phyloP scores from a whole-genome alignment of 2,113 vertebrate genomes.

The Tetrax tetrax region DNA sequence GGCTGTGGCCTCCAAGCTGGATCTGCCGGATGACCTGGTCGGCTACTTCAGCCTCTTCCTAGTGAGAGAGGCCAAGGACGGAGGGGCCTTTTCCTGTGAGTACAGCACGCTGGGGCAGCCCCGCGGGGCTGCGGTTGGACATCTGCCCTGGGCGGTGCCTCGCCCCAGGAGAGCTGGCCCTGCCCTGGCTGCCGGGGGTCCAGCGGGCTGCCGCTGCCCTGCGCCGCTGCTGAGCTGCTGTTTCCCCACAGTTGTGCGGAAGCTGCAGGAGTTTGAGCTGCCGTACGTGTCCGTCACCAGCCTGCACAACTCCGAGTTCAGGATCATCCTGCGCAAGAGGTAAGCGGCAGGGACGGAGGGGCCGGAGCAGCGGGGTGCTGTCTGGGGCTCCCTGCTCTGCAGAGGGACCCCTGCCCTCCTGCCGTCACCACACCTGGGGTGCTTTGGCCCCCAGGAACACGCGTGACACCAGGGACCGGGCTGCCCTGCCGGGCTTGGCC shows the following conservation, averaged over 20 bases:
- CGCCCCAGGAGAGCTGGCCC: not conserved
- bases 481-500: not conserved
- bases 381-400: not conserved
- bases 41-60: slow-evolving; percentile 97
- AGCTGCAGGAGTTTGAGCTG: slow-evolving; percentile 98
- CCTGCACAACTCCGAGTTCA: slow-evolving; percentile 88
- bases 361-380: not conserved
- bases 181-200: not conserved
- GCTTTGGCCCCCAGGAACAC: not conserved
- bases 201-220: no score
- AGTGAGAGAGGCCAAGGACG: slow-evolving; percentile 86
- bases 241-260: slow-evolving; percentile 85
- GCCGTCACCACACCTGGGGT: rapidly evolving
- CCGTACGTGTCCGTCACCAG: slow-evolving; percentile 96
- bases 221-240: not conserved
- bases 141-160: not conserved
- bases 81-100: slow-evolving; percentile 90
- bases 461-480: rapidly evolving
- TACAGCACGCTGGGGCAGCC: not conserved
- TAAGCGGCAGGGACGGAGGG: not conserved
- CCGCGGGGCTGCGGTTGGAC: rapidly evolving
- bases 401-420: not conserved
- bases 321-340: slow-evolving; percentile 97
- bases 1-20: slow-evolving; percentile 93
- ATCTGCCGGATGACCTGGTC: slow-evolving; percentile 92